Evolutionary conservation across 2,888 invertebrate species (phyloP), one percentile per base, ranked within the genome.

Genomic region (Acholoe squamosa): DNA sequence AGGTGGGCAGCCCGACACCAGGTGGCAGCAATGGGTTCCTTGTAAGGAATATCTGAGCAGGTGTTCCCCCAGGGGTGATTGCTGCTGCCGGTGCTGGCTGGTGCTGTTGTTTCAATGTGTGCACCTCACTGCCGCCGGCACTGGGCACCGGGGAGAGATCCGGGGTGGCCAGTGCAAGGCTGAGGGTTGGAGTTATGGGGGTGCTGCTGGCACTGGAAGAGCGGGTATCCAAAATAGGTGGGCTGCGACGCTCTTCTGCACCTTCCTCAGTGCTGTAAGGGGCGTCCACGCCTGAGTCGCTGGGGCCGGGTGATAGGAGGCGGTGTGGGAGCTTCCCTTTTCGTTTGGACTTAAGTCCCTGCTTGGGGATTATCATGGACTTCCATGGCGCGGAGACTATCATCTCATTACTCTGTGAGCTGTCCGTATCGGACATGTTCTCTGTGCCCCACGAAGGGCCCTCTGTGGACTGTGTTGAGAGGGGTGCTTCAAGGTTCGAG

Each of bases 381-480:
- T 91, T 92, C 56, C 91, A 91, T 5, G 94, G 94, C 19, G 94
- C 94, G 10, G 93, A 90, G 84, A 91, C 92, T 89, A 94, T 94
- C 91, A 94, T 94, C 22, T 80, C 86, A 43, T 90, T 91, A 56
- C 89, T 88, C 22, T 84, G 84, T n/a, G 89, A 84, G 61, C 84
- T 89, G 61, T 91, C 91, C 10, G 77, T 90, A 31, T 93, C 93
- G 43, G 93, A 92, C 31, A 92, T 52, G 25, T 91, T 89, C 31
- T 93, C 93, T 0, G 54, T 54, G 1, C 92, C 92, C 92, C 93
- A 92, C 80, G 80, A 19, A 5, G 52, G 54, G 67, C 92, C 92
- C 52, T 93, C 91, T 67, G 91, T 90, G 14, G 91, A 91, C 25
- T 77, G 80, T 54, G 92, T 76, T 7, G 91, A 91, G 34, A 80